Evolutionary conservation across 2,888 invertebrate genomes (phyloP).

Genomic region (Ochropacha duplaris): DNA sequence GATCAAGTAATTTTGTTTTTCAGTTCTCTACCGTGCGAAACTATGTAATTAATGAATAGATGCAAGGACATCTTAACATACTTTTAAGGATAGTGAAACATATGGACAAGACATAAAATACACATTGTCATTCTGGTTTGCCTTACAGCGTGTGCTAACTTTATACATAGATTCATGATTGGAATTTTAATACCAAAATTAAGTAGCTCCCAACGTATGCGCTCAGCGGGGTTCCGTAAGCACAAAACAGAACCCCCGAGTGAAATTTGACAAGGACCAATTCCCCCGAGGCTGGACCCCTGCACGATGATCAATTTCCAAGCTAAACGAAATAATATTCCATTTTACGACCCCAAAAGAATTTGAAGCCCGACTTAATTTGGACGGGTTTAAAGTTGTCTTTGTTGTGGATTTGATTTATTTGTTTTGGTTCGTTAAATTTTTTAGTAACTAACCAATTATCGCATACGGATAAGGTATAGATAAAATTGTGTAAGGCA

Average conservation of each 20-base stretch:
- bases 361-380: conserved; percentile 41
- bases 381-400: conserved; percentile 39
- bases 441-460: background rate
- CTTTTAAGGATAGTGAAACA: conserved; percentile 12
- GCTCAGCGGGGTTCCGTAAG: conserved; percentile 53
- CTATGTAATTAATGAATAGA: background rate
- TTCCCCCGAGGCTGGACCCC: conserved; percentile 53
- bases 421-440: conserved; percentile 10
- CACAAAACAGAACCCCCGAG: conserved; percentile 36
- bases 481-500: too few relatives aligned
- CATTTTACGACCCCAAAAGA: conserved; percentile 55
- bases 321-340: conserved; percentile 68
- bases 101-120: background rate
- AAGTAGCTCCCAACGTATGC: conserved; percentile 43
- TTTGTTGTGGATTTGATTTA: conserved; percentile 27
- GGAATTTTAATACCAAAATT: conserved; percentile 20
- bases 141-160: background rate
- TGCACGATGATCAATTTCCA: conserved; percentile 67
- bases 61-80: conserved; percentile 20
- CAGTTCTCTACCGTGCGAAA: conserved; percentile 21
- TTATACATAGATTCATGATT: conserved; percentile 1
- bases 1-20: conserved; percentile 8
- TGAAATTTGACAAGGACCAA: conserved; percentile 58
- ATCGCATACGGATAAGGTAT: background rate
- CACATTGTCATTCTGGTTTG: background rate